These are phyloP conservation scores for Percopsis omiscomaycus DNA, from an alignment of 2,797 vertebrate species.

Conservation along the genomic window DNA sequence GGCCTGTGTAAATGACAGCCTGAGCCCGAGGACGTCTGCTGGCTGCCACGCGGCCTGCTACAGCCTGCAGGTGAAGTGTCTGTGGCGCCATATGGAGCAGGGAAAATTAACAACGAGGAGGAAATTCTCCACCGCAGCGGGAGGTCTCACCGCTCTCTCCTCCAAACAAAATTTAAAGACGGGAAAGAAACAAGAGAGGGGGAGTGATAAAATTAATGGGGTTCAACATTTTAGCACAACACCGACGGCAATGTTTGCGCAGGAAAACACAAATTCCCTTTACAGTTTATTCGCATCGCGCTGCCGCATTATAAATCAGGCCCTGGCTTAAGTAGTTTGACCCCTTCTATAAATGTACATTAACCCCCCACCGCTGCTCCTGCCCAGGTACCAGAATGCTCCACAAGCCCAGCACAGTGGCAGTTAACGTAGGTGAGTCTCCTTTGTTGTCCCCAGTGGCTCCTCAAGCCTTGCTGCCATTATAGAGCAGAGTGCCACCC, in stretches of 20 bases:
- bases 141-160: slow-evolving; percentile 84
- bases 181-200: slow-evolving; percentile 87
- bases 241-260: slow-evolving; percentile 97
- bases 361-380: slow-evolving; percentile 73
- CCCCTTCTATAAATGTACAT: slow-evolving; percentile 84
- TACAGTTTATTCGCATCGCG: slow-evolving; percentile 88
- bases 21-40: slow-evolving; percentile 95
- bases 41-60: slow-evolving; percentile 93
- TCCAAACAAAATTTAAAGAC: slow-evolving; percentile 94
- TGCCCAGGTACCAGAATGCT: slow-evolving; percentile 51
- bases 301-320: slow-evolving; percentile 87
- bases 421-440: slow-evolving; percentile 80
- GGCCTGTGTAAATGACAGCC: slow-evolving; percentile 96
- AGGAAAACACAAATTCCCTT: slow-evolving; percentile 84
- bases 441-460: slow-evolving; percentile 75
- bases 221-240: slow-evolving; percentile 97
- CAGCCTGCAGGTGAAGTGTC: slow-evolving; percentile 99
- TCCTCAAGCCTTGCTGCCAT: slow-evolving; percentile 75
- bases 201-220: slow-evolving; percentile 99
- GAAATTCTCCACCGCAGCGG: slow-evolving; percentile 96
- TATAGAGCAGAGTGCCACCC: slow-evolving; percentile 67
- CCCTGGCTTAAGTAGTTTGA: slow-evolving; percentile 84
- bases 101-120: slow-evolving; percentile 99
- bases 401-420: slow-evolving; percentile 55
- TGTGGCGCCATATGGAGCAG: slow-evolving; percentile 99